A percentile compares a stretch with the other conserved stretches of the same genome.
Conservation (phyloP, 1,140 invertebrate genomes). For the Drosophila ogumai region DNA sequence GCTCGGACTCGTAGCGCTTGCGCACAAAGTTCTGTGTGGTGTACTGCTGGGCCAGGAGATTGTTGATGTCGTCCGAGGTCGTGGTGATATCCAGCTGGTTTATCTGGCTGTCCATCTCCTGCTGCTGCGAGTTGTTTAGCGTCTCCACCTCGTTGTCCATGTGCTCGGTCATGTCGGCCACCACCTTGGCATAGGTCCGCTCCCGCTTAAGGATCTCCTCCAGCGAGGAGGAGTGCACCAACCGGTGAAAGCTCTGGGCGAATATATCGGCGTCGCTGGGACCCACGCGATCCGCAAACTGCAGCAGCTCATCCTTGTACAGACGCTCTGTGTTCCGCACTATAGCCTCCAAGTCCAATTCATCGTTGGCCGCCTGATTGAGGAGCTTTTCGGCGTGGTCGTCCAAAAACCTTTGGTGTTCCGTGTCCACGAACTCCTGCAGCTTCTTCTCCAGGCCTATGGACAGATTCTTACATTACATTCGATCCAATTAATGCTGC, state of each 20-base stretch:
- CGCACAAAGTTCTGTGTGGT: slow-evolving; percentile 89
- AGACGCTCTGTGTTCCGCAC: slow-evolving; percentile 89
- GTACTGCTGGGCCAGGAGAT: slow-evolving; percentile 89
- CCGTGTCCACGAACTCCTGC: slow-evolving; percentile 84
- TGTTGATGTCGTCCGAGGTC: slow-evolving; percentile 89
- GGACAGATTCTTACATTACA: too few species aligned
- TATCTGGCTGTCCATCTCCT: slow-evolving; percentile 86
- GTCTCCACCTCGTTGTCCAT: slow-evolving; percentile 88
- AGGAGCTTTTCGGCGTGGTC: slow-evolving; percentile 85
- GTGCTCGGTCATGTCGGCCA: slow-evolving; percentile 88
- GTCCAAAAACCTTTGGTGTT: slow-evolving; percentile 86
- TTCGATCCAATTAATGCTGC: not conserved
- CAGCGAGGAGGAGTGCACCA: slow-evolving; percentile 92
- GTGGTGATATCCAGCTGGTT: slow-evolving; percentile 82
- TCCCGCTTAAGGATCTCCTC: slow-evolving; percentile 93
- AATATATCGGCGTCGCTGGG: slow-evolving; percentile 92
- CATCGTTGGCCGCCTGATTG: slow-evolving; percentile 85
- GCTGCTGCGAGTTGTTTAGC: slow-evolving; percentile 87
- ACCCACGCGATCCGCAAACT: slow-evolving; percentile 89
- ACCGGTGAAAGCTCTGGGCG: slow-evolving; percentile 91
- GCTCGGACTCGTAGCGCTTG: slow-evolving; percentile 91
- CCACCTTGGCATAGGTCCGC: slow-evolving; percentile 90
- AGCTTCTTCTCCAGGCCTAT: slow-evolving; percentile 76
- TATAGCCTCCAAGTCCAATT: slow-evolving; percentile 88
- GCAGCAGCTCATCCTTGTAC: slow-evolving; percentile 89